A percentile compares a stretch with the other conserved stretches of the same genome.
Conservation (phyloP, 1,140 invertebrate genomes). For the Odontomachus brunneus region DNA sequence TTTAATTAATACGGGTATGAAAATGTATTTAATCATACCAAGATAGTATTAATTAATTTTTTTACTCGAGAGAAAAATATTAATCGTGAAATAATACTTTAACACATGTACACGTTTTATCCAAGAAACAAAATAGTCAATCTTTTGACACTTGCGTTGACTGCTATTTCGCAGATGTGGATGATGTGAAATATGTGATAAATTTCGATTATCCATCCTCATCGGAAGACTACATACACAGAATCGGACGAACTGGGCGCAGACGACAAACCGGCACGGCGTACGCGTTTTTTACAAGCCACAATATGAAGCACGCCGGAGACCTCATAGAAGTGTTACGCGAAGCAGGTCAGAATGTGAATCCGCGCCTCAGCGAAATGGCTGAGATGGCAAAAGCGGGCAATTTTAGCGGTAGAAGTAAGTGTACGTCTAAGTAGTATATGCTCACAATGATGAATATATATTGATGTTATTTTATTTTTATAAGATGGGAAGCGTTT, state of each 20-base stretch:
- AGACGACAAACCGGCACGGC: constrained; percentile 90
- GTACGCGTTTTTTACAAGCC: constrained; percentile 93
- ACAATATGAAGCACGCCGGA: constrained; percentile 89
- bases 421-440: too few relatives aligned
- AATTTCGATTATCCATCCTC: constrained; percentile 94
- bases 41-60: too few relatives aligned
- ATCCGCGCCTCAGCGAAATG: constrained; percentile 87
- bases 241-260: constrained; percentile 93
- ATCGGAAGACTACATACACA: constrained; percentile 94
- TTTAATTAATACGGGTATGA: too few relatives aligned
- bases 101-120: not conserved
- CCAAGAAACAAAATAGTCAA: not conserved
- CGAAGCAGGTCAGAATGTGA: constrained; percentile 90
- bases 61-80: not conserved
- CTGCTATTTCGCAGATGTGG: constrained; percentile 88
- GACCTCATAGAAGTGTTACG: constrained; percentile 90
- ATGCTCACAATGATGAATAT: not conserved
- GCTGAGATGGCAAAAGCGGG: constrained; percentile 83
- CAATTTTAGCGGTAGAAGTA: constrained; percentile 78
- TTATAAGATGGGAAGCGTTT: constrained; percentile 78
- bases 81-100: constrained; percentile 22
- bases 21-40: too few relatives aligned
- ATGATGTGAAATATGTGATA: constrained; percentile 94
- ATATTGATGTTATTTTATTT: constrained; percentile 19
- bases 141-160: constrained; percentile 40